These are phyloP conservation scores for Clamator glandarius DNA, from an alignment of 2,797 vertebrate species.

Conservation along the genomic window DNA sequence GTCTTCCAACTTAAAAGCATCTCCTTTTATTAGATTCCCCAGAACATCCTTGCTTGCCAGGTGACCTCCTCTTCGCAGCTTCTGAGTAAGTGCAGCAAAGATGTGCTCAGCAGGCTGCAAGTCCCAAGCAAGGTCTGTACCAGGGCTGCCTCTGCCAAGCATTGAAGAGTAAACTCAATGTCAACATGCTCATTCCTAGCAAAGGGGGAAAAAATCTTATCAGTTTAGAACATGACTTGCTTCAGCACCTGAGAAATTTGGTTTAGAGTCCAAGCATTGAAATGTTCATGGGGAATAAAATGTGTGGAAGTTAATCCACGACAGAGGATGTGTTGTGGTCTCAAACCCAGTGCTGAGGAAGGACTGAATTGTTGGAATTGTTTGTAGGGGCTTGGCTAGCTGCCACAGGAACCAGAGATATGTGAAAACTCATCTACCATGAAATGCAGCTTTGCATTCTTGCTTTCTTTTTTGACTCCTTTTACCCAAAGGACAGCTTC, in stretches of 20 bases:
- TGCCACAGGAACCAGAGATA: background rate
- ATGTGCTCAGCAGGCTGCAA: background rate
- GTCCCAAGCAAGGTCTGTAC: background rate
- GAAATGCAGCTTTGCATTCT: background rate
- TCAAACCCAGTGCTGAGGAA: background rate
- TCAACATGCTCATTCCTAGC: background rate
- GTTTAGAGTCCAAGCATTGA: background rate
- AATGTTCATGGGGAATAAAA: background rate
- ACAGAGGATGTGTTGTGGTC: background rate
- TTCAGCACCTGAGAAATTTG: background rate
- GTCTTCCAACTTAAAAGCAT: background rate
- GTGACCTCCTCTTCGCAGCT: background rate
- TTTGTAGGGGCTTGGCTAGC: background rate
- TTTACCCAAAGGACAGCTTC: background rate
- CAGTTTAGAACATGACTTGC: background rate
- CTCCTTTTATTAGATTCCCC: background rate
- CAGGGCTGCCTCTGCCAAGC: background rate
- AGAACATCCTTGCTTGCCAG: background rate
- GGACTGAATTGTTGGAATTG: background rate
- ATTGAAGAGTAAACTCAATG: too few species aligned
- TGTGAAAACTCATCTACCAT: background rate
- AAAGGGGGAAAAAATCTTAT: background rate
- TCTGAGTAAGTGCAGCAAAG: background rate
- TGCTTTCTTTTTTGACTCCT: background rate
- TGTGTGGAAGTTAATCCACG: background rate